Conservation (phyloP, 2,888 invertebrate genomes). For the Odontocerum albicorne region DNA sequence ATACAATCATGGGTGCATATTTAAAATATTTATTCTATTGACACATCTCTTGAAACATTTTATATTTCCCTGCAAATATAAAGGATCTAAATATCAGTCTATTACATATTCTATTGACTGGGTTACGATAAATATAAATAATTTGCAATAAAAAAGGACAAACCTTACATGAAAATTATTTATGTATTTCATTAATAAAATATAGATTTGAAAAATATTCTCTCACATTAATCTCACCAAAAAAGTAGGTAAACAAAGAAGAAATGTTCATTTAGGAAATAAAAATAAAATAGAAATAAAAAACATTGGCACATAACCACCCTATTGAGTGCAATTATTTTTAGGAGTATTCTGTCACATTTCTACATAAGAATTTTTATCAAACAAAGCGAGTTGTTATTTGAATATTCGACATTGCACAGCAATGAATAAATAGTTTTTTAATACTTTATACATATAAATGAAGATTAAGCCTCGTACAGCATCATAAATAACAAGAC, state of each 20-base stretch:
- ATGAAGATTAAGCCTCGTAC: constrained; percentile 9
- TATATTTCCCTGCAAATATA: too few species aligned
- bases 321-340: constrained; percentile 7
- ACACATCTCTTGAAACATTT: too few species aligned
- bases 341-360: too few species aligned
- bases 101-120: constrained; percentile 1
- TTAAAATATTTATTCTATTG: too few species aligned
- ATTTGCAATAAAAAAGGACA: constrained; percentile 11
- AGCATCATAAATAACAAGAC: constrained; percentile 4
- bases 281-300: constrained; percentile 12
- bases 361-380: too few species aligned
- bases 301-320: constrained; percentile 20
- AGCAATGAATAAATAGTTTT: neutral
- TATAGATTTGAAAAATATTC: constrained; percentile 24
- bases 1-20: too few species aligned
- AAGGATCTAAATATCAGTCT: too few species aligned
- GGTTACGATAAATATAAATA: constrained; percentile 4
- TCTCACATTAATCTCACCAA: constrained; percentile 22
- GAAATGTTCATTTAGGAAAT: constrained; percentile 2
- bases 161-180: constrained; percentile 23
- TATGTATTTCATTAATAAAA: constrained; percentile 15
- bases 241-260: constrained; percentile 1
- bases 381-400: too few species aligned
- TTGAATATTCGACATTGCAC: neutral
- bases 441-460: constrained; percentile 1